Evolutionary conservation across 1,140 invertebrate genomes (phyloP), one percentile per base, ranked within the genome.

Genomic region (Melipona quadrifasciata): DNA sequence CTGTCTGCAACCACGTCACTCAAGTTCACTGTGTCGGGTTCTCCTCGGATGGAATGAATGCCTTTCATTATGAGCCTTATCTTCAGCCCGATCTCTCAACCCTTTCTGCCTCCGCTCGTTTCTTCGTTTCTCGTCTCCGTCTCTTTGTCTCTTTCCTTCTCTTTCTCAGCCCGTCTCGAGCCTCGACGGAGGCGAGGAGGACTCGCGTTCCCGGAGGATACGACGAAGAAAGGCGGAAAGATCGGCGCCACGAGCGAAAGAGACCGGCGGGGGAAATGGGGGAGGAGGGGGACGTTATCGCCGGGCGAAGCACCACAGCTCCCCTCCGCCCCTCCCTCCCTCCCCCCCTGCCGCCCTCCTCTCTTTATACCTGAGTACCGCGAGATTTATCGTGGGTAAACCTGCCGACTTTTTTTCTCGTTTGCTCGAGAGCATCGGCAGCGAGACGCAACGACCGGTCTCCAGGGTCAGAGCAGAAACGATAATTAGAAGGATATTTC

Each of bases 1-100:
- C 94, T 95, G 94, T 94, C 94, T 93, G 90, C 93, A 93, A 92
- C 90, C 93, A 93, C 94, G 94, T 95, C 94, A 94, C 93, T 94
- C 93, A 93, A 93, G 90, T 93, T 93, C 92, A 93, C 87, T 88
- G 87, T 93, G 89, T 93, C 92, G 92, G 92, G 71, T 86, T 91
- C 91, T 91, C 91, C 39, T 47, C 39, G 39, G 87, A 87, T 90
- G 92, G 91, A 93, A 94, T 93, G 93, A 94, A 94, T 94, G 93
- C 92, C 92, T 94, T 94, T 94, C 93, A 93, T 94, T 94, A 94
- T 94, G 89, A 91, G 84, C 89, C 90, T 94, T 94, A 93, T 94
- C 93, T 90, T 79, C 88, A 75, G 88, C 89, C 91, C 92, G 91
- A 93, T 93, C 93, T 90, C 82, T 82, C 88, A 92, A 92, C 91